phyloP scores from a whole-genome alignment of 1,140 invertebrate genomes.

The Parapsyche elsis region DNA sequence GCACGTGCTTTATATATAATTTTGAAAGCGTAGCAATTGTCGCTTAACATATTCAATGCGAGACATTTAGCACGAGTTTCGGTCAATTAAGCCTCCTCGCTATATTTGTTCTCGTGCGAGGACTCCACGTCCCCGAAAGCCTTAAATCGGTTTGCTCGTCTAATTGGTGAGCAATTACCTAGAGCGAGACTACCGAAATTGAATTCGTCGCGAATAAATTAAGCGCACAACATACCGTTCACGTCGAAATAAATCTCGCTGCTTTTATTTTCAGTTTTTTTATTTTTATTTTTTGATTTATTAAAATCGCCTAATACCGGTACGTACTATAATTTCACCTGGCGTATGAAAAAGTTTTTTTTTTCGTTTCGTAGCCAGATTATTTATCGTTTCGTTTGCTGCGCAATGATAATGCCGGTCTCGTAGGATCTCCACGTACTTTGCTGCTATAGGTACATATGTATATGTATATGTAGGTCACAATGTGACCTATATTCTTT shows the following conservation, averaged over 20 bases:
- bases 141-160: slow-evolving; percentile 4
- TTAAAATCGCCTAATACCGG: slow-evolving; percentile 5
- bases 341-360: slow-evolving; percentile 16
- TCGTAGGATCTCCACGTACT: not conserved
- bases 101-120: slow-evolving; percentile 7
- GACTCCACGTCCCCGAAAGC: not conserved
- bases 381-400: slow-evolving; percentile 1
- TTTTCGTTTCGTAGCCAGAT: not conserved
- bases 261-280: too few relatives aligned
- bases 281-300: not conserved
- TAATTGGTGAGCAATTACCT: slow-evolving; percentile 11
- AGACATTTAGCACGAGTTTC: not conserved
- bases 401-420: not conserved
- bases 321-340: not conserved
- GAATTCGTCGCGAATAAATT: not conserved
- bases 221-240: not conserved
- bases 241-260: too few relatives aligned
- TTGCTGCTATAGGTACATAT: not conserved
- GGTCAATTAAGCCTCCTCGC: not conserved
- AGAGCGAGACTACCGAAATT: not conserved
- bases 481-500: not conserved
- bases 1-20: too few relatives aligned
- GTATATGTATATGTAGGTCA: too few relatives aligned
- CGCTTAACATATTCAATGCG: slow-evolving; percentile 5
- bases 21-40: too few relatives aligned